These are phyloP conservation scores for Phortica okadai DNA, from an alignment of 2,888 invertebrate genomes.

Conservation along the genomic window DNA sequence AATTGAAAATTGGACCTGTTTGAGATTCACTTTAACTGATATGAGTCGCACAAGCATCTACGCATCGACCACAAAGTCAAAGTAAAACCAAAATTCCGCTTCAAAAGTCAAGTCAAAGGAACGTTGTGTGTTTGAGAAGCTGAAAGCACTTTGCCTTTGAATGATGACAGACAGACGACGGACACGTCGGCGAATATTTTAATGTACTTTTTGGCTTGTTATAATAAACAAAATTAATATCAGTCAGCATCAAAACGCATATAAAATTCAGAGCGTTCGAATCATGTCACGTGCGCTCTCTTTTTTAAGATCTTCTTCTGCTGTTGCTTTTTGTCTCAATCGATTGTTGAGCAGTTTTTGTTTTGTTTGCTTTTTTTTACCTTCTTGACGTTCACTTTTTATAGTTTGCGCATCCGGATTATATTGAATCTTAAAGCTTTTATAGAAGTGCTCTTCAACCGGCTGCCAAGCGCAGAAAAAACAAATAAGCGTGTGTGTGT, in stretches of 20 bases:
- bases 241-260: not conserved
- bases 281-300: not conserved
- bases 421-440: conserved; percentile 1
- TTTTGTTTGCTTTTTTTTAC: not conserved
- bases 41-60: not conserved
- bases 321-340: not conserved
- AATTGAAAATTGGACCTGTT: conserved; percentile 22
- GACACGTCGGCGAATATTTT: not conserved
- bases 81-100: not conserved
- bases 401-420: conserved; percentile 15
- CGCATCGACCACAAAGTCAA: not conserved
- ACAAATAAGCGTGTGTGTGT: not conserved
- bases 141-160: too few relatives aligned
- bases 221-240: not conserved
- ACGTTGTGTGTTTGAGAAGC: not conserved
- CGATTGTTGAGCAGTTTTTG: conserved; percentile 10
- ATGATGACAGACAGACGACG: not conserved
- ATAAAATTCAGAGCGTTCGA: not conserved
- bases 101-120: not conserved
- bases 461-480: not conserved
- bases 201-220: not conserved
- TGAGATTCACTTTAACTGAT: not conserved
- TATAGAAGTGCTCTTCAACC: conserved; percentile 28
- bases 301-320: not conserved
- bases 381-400: conserved; percentile 11